A percentile compares a stretch with the other conserved stretches of the same genome.
These are phyloP conservation scores for Drosophila fulvimacula DNA, from an alignment of 2,888 invertebrate genomes.

Conservation along the genomic window DNA sequence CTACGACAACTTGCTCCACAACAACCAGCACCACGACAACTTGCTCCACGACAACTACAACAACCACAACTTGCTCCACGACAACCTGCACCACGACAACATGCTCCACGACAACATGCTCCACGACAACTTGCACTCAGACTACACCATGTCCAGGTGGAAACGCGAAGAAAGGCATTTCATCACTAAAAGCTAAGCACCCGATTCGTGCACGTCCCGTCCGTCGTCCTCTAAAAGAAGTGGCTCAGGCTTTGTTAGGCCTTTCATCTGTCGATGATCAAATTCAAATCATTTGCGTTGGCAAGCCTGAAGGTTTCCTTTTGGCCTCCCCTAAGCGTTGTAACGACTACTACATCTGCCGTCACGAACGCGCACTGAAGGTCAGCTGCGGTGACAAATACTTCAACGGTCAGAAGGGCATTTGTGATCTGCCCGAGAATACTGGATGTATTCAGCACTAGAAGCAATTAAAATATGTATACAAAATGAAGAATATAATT, in stretches of 20 bases:
- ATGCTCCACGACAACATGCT: conserved; percentile 15
- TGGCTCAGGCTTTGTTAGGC: conserved; percentile 14
- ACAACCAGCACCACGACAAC: conserved; percentile 14
- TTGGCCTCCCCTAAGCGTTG: conserved; percentile 67
- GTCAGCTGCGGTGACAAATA: conserved; percentile 70
- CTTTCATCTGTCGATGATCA: conserved; percentile 7
- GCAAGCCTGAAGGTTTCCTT: conserved; percentile 68
- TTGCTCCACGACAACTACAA: background rate
- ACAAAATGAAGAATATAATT: background rate
- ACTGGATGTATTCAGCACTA: conserved; percentile 63
- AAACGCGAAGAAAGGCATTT: conserved; percentile 8
- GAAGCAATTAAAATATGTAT: background rate
- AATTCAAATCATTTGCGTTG: conserved; percentile 52
- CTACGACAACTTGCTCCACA: background rate
- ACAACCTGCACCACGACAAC: conserved; percentile 12
- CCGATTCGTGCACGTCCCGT: conserved; percentile 38
- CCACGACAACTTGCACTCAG: conserved; percentile 14
- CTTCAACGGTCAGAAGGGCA: conserved; percentile 72
- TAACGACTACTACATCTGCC: conserved; percentile 74
- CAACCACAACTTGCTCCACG: conserved; percentile 10
- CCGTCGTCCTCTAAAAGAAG: conserved; percentile 40
- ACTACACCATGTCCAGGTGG: conserved; percentile 11
- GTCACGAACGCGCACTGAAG: conserved; percentile 54
- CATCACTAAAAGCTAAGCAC: background rate
- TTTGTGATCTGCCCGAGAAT: conserved; percentile 76